Base-by-base conservation (phyloP, 2,888 invertebrate species). In the Campoplex nolae region DNA sequence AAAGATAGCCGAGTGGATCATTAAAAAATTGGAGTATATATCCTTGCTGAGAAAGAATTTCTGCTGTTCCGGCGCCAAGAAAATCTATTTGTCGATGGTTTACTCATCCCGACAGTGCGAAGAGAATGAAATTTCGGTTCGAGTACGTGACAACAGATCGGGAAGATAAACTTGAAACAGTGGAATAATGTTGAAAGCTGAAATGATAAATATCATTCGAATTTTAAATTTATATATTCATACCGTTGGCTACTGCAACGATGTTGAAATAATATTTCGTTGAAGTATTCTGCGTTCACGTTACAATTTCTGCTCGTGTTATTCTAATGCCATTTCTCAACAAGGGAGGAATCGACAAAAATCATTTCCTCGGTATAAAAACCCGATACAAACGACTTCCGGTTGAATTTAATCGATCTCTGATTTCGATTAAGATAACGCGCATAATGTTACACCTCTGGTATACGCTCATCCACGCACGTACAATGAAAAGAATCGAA, bases 381-480 rank as follows among this genome's bases (percentile, higher is more conserved):
- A 45, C n/a, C 35, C 42, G 13, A 38, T 35, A 58, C 32, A 71
- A 73, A 65, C 76, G 45, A 70, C 84, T 81, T 86, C 86, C 86
- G 86, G 84, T 78, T 83, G n/a, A 18, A 42, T 68, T 83, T 42
- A 51, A 81, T 84, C 74, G 51, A 28, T 81, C 54, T 54, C 8
- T 18, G 83, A 80, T 74, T 9, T 18, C 1, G 16, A 56, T 87
- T 70, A 35, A 81, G 84, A 87, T 84, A 84, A 81, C 51, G 23
- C 51, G 67, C 51, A 73, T 84, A 45, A 73, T 70, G 80, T 84
- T 84, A 81, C 84, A 78, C 80, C 77, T 78, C 68, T 68, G 54
- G 58, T 74, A 77, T 74, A 82, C 74, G 23, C 23, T 84, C 77
- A 78, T 80, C 76, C 77, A 68, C 51, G 82, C 67, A 28, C 73